phyloP scores from a whole-genome alignment of 2,888 invertebrate genomes.

The Lysandra coridon region DNA sequence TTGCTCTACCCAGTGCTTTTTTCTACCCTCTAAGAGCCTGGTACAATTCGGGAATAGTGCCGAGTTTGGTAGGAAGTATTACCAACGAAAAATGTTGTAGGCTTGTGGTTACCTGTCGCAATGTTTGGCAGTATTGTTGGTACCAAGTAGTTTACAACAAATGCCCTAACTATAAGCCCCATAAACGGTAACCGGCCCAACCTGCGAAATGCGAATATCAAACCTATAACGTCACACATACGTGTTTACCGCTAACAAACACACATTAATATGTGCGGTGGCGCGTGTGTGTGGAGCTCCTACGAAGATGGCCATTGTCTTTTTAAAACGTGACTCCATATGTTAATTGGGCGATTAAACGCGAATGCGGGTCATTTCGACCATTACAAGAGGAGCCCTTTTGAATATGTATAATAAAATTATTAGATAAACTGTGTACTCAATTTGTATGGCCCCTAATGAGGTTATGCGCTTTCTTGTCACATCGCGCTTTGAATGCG shows the following conservation, averaged over 20 bases:
- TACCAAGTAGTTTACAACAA: not conserved
- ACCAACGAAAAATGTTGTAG: not conserved
- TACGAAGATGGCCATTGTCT: slow-evolving; percentile 80
- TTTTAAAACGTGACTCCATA: slow-evolving; percentile 78
- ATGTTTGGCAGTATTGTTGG: not conserved
- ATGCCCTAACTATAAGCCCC: slow-evolving; percentile 3
- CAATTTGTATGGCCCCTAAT: slow-evolving; percentile 79
- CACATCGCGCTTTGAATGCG: slow-evolving; percentile 75
- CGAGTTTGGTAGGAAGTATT: too few relatives aligned
- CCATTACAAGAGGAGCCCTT: slow-evolving; percentile 75
- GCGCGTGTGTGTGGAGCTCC: slow-evolving; percentile 77
- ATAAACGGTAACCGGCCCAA: slow-evolving; percentile 43
- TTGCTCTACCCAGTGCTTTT: too few relatives aligned
- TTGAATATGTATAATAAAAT: slow-evolving; percentile 81
- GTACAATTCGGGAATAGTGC: not conserved
- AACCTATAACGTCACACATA: slow-evolving; percentile 67
- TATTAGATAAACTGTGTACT: slow-evolving; percentile 71
- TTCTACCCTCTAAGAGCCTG: too few relatives aligned
- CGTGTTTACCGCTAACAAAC: slow-evolving; percentile 80
- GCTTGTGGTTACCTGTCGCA: not conserved
- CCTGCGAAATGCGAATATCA: slow-evolving; percentile 68
- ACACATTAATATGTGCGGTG: slow-evolving; percentile 79
- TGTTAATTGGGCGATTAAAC: slow-evolving; percentile 80
- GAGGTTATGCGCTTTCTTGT: slow-evolving; percentile 80
- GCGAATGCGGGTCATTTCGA: slow-evolving; percentile 78